phyloP scores from a whole-genome alignment of 2,113 vertebrate genomes.

The Agelaius phoeniceus region DNA sequence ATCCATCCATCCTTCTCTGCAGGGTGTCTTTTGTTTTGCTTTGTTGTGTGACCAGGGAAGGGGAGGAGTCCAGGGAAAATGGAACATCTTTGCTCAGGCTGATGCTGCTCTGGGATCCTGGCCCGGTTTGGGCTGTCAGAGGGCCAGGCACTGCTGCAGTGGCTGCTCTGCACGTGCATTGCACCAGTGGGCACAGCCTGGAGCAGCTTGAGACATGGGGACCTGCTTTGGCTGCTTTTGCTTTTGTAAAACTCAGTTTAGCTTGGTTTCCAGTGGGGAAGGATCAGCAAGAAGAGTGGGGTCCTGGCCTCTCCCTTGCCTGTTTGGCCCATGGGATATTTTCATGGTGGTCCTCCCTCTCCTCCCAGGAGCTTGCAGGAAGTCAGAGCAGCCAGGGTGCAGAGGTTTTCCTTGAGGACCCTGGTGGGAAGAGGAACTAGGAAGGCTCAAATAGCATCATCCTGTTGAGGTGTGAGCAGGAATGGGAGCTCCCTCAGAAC shows the following conservation, averaged over 20 bases:
- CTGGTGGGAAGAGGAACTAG: background rate
- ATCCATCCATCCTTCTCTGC: background rate
- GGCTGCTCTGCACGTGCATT: background rate
- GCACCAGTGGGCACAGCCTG: background rate
- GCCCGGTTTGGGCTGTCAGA: background rate
- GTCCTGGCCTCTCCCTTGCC: background rate
- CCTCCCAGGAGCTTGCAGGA: background rate
- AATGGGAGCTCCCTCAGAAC: background rate
- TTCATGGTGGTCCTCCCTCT: background rate
- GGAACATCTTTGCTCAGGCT: background rate
- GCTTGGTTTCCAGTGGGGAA: background rate
- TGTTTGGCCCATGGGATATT: background rate
- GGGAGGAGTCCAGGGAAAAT: background rate
- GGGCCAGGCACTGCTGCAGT: background rate
- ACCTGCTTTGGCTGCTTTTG: background rate
- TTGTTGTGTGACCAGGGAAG: background rate
- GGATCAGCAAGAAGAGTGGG: background rate
- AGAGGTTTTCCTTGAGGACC: background rate
- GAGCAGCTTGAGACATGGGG: background rate
- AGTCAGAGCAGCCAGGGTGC: accelerated
- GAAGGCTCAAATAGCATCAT: background rate
- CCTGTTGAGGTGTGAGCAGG: background rate
- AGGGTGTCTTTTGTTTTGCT: slow-evolving; percentile 12
- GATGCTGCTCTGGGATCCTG: background rate
- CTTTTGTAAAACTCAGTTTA: background rate